A percentile compares a stretch with the other conserved stretches of the same genome.
Evolutionary conservation across 1,140 invertebrate species (phyloP).

Genomic region (Nilaparvata lugens): DNA sequence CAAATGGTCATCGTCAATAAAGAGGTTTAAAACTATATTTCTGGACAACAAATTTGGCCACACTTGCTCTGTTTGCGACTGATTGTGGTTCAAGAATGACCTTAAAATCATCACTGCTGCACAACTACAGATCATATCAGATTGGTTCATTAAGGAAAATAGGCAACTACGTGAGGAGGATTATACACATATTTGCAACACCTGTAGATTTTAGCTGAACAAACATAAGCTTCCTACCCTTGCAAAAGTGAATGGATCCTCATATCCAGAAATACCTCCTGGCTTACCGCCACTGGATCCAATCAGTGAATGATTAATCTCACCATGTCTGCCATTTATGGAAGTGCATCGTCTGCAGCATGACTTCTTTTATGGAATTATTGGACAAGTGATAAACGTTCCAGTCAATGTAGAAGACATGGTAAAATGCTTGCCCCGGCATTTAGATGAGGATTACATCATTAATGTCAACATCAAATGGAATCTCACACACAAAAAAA

Average conservation of each 20-base stretch:
- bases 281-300: constrained; percentile 20
- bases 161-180: constrained; percentile 9
- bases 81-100: constrained; percentile 27
- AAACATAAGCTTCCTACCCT: constrained; percentile 22
- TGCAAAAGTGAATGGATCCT: constrained; percentile 24
- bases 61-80: constrained; percentile 23
- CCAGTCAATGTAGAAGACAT: constrained; percentile 2
- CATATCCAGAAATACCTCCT: constrained; percentile 21
- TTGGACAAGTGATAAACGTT: constrained; percentile 15
- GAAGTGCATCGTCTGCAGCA: constrained; percentile 14
- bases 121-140: constrained; percentile 21
- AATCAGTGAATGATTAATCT: constrained; percentile 28
- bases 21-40: constrained; percentile 9
- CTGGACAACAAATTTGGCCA: constrained; percentile 22
- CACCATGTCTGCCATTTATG: constrained; percentile 31
- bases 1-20: constrained; percentile 7
- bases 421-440: constrained; percentile 3
- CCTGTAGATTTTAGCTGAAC: constrained; percentile 21
- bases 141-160: constrained; percentile 13
- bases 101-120: constrained; percentile 16
- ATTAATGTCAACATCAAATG: constrained; percentile 11
- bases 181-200: constrained; percentile 19
- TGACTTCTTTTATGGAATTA: constrained; percentile 12
- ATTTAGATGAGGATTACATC: constrained; percentile 2
- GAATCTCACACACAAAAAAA: constrained; percentile 8